Evolutionary conservation across 2,113 vertebrate genomes (phyloP).

Genomic region (Proterorhinus semilunaris): DNA sequence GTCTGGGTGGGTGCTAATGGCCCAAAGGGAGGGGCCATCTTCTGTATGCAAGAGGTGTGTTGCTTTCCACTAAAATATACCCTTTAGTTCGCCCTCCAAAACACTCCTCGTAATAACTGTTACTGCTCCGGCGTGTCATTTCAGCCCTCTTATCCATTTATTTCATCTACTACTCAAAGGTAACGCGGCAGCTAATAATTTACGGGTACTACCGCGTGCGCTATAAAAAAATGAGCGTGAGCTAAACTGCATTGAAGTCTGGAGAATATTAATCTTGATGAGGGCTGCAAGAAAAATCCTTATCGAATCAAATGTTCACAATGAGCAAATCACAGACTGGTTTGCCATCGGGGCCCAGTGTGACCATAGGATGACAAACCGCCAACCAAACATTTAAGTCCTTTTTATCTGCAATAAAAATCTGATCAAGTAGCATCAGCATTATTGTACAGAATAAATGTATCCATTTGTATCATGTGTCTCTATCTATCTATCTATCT

Average conservation of each 20-base stretch:
- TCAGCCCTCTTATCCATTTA: slow-evolving; percentile 17
- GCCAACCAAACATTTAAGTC: too few relatives aligned
- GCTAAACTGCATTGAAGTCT: not conserved
- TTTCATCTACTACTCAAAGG: slow-evolving; percentile 7
- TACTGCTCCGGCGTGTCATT: slow-evolving; percentile 12
- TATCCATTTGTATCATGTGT: too few relatives aligned
- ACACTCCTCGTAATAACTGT: slow-evolving; percentile 11
- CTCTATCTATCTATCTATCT: too few relatives aligned
- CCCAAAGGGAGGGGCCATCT: slow-evolving; percentile 30
- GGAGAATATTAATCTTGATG: not conserved
- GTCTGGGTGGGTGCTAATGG: slow-evolving; percentile 51
- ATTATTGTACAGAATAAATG: too few relatives aligned
- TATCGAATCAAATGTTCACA: too few relatives aligned
- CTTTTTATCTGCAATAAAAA: too few relatives aligned
- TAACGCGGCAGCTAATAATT: slow-evolving; percentile 10
- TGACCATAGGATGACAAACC: too few relatives aligned
- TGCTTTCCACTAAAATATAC: slow-evolving; percentile 38
- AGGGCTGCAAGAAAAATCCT: not conserved
- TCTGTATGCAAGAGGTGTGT: slow-evolving; percentile 52
- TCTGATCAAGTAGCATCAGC: too few relatives aligned
- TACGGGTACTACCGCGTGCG: not conserved
- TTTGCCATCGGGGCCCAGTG: too few relatives aligned
- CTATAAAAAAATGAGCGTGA: not conserved
- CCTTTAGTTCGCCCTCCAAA: slow-evolving; percentile 32
- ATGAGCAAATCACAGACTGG: too few relatives aligned